Evolutionary conservation across 2,113 vertebrate genomes (phyloP).

Genomic region (Shinisaurus crocodilurus): DNA sequence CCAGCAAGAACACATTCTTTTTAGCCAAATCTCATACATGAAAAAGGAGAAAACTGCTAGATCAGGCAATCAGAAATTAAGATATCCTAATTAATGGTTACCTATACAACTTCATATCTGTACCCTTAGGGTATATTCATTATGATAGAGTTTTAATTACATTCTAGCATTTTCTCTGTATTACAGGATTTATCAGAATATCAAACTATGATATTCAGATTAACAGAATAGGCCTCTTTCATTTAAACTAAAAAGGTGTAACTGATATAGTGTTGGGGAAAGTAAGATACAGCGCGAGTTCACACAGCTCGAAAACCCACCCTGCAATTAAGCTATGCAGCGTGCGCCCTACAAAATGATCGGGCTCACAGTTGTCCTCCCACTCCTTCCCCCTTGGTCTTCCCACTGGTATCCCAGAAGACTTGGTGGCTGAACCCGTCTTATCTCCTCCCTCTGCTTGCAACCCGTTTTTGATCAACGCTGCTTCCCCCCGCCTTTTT

Average conservation of each 20-base stretch:
- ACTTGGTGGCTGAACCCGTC: too few relatives aligned
- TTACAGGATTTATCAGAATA: constrained; percentile 15
- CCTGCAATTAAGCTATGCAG: too few relatives aligned
- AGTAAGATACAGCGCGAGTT: not conserved
- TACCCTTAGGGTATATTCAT: constrained; percentile 29
- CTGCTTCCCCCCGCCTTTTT: too few relatives aligned
- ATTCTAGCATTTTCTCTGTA: constrained; percentile 10
- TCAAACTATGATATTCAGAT: not conserved
- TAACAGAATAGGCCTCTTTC: not conserved
- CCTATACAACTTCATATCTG: not conserved
- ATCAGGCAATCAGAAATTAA: not conserved
- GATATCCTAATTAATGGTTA: constrained; percentile 18
- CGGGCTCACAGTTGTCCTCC: too few relatives aligned
- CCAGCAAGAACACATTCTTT: not conserved
- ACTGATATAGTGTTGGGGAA: not conserved
- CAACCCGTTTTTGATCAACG: too few relatives aligned
- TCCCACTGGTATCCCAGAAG: too few relatives aligned
- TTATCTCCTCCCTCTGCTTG: too few relatives aligned
- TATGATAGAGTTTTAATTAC: constrained; percentile 21
- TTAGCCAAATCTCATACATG: not conserved
- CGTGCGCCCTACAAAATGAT: too few relatives aligned
- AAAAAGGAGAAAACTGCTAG: not conserved
- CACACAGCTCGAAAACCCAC: too few relatives aligned
- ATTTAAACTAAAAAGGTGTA: not conserved
- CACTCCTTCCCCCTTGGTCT: too few relatives aligned